These are phyloP conservation scores for Beris morrisii DNA, from an alignment of 2,888 invertebrate species.

Conservation along the genomic window DNA sequence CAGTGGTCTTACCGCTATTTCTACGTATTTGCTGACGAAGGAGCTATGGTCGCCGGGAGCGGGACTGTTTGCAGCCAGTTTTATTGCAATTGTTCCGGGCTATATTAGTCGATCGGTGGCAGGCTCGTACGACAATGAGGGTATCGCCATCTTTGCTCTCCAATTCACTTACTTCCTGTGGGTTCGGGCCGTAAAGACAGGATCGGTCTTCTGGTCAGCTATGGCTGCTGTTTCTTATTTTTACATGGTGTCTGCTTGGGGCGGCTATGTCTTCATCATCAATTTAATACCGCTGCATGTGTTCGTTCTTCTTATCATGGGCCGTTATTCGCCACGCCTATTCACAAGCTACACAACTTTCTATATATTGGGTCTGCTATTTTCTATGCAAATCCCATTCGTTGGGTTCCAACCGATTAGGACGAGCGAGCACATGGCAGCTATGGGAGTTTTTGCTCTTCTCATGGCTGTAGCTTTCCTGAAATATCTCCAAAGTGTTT, in stretches of 20 bases:
- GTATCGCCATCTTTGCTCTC: slow-evolving; percentile 98
- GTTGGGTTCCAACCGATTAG: slow-evolving; percentile 98
- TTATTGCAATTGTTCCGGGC: slow-evolving; percentile 98
- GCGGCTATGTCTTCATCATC: slow-evolving; percentile 99
- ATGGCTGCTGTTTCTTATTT: slow-evolving; percentile 96
- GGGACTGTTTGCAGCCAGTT: slow-evolving; percentile 97
- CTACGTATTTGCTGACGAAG: slow-evolving; percentile 95
- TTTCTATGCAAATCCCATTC: slow-evolving; percentile 97
- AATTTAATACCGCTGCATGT: slow-evolving; percentile 98
- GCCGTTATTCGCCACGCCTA: slow-evolving; percentile 86
- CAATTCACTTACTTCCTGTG: slow-evolving; percentile 98
- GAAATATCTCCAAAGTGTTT: slow-evolving; percentile 82
- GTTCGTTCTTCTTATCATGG: slow-evolving; percentile 92
- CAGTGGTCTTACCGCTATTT: slow-evolving; percentile 96
- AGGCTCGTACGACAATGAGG: slow-evolving; percentile 99
- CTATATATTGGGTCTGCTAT: slow-evolving; percentile 90
- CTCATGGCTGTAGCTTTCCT: slow-evolving; percentile 85
- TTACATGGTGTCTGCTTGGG: slow-evolving; percentile 99
- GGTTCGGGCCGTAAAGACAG: slow-evolving; percentile 97
- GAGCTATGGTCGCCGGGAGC: slow-evolving; percentile 97
- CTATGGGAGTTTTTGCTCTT: slow-evolving; percentile 94
- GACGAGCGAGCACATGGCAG: slow-evolving; percentile 99
- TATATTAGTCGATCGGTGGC: slow-evolving; percentile 99
- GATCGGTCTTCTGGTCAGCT: slow-evolving; percentile 95
- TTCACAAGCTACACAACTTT: slow-evolving; percentile 97